Evolutionary conservation across 53 echinoderm and acorn worm genomes (phyloP).

Genomic region (Arbacia lixula): DNA sequence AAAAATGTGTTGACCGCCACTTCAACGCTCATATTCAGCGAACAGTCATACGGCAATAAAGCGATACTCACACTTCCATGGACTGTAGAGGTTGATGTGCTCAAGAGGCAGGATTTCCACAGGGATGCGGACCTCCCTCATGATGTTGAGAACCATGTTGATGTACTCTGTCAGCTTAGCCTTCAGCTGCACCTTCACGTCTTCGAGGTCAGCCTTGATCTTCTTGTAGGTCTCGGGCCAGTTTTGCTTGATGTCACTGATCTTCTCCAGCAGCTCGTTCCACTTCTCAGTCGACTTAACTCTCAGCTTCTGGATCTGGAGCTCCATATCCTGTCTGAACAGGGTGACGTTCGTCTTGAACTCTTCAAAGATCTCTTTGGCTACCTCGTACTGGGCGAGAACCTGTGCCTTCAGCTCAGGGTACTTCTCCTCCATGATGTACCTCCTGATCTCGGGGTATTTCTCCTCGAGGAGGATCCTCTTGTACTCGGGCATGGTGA

Average conservation of each 20-base stretch:
- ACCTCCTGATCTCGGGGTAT: conserved; percentile 53
- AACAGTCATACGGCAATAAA: neutral
- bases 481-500: conserved; percentile 31
- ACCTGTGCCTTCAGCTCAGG: conserved; percentile 49
- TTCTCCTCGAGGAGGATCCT: conserved; percentile 48
- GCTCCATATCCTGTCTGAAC: conserved; percentile 10
- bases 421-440: conserved; percentile 57
- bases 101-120: conserved; percentile 39
- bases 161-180: conserved; percentile 18
- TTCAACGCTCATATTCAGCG: no score
- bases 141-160: conserved; percentile 40
- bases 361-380: conserved; percentile 25
- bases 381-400: conserved; percentile 46
- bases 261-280: conserved; percentile 41
- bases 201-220: conserved; percentile 65
- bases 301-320: conserved; percentile 27
- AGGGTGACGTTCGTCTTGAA: conserved; percentile 14
- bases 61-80: conserved; percentile 37
- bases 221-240: conserved; percentile 51
- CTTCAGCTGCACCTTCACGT: conserved; percentile 30
- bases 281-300: conserved; percentile 2
- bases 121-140: conserved; percentile 35
- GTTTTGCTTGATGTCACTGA: conserved; percentile 34
- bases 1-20: no score
- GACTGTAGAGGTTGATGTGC: conserved; percentile 24